phyloP scores from a whole-genome alignment of 2,888 invertebrate species.

The Gari tellinella region DNA sequence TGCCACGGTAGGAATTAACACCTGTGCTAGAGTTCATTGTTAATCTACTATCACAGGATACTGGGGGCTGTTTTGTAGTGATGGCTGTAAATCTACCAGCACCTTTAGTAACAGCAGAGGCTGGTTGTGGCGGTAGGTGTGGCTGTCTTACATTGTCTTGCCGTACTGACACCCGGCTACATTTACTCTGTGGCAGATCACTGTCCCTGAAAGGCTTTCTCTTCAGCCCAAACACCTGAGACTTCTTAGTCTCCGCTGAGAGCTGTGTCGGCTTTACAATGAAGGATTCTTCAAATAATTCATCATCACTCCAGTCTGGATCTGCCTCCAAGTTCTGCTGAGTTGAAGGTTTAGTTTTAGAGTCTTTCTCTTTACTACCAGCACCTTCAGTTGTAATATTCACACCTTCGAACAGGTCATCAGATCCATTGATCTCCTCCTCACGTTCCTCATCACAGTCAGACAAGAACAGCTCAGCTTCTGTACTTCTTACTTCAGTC shows the following conservation, averaged over 20 bases:
- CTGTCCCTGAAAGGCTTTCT: slow-evolving; percentile 36
- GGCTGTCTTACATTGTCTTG: too few species aligned
- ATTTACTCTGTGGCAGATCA: slow-evolving; percentile 37
- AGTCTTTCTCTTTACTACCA: not conserved
- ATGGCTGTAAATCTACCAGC: too few species aligned
- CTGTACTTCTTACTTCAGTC: slow-evolving; percentile 14
- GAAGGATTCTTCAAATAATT: slow-evolving; percentile 71
- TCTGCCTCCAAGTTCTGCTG: slow-evolving; percentile 20
- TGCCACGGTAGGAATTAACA: too few species aligned
- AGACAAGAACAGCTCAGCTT: slow-evolving; percentile 17
- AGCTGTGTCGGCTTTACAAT: slow-evolving; percentile 71
- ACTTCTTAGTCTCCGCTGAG: slow-evolving; percentile 31
- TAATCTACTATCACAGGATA: too few species aligned
- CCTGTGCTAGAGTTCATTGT: too few species aligned
- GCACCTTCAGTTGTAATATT: not conserved
- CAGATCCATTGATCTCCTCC: slow-evolving; percentile 16
- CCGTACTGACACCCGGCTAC: slow-evolving; percentile 13
- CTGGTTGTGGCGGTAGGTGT: too few species aligned
- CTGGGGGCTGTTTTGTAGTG: too few species aligned
- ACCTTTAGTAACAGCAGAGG: too few species aligned
- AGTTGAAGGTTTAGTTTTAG: slow-evolving; percentile 2
- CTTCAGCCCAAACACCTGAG: slow-evolving; percentile 48
- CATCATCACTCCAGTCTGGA: slow-evolving; percentile 73
- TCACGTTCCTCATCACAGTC: slow-evolving; percentile 8
- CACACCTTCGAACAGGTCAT: slow-evolving; percentile 44